Evolutionary conservation across 1,140 invertebrate genomes (phyloP), one percentile per base, ranked within the genome.

Genomic region (Trichomalopsis sarcophagae): DNA sequence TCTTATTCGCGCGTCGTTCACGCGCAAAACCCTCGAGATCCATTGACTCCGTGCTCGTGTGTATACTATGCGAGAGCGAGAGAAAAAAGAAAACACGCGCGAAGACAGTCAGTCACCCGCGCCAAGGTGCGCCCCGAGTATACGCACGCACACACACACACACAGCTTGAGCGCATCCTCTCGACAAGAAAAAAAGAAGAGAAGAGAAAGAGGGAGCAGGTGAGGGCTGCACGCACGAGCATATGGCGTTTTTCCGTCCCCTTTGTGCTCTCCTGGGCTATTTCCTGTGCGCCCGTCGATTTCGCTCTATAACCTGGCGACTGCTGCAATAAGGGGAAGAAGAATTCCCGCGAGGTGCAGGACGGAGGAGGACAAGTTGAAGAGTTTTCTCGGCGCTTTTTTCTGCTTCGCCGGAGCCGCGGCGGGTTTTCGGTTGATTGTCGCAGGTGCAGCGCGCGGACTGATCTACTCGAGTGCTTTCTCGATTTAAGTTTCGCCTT

Each of bases 191-290:
- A 75, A 55, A 77, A 13, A 55, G 36, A 40, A 77, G 44, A 47
- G 47, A 33, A 55, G 23, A 77, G 23, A 76, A 47, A 33, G 23
- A 77, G 44, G 44, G 17, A n/a, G 81, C 81, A 82, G 81, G 81
- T 76, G 81, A 75, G 73, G 73, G 73, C 7, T 62, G 27, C 33
- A 14, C 21, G 21, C 40, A 30, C n/a, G 9, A 75, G 75, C 82
- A 84, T 78, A 84, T 78, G 62, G 74, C 75, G 33, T 74, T 71
- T 23, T 81, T 30, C 47, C 81, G 27, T 36, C 17, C 23, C 17
- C 11, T 44, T 13, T 21, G 6, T 9, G 14, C 14, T 30, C 21
- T 44, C 47, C 10, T 5, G 44, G 81, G 1, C 68, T 10, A 68
- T 82, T 82, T 82, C 69, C 66, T 75, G 40, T 40, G 10, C 47